Conservation (phyloP, 2,797 vertebrate species). For the Antennarius maculatus region DNA sequence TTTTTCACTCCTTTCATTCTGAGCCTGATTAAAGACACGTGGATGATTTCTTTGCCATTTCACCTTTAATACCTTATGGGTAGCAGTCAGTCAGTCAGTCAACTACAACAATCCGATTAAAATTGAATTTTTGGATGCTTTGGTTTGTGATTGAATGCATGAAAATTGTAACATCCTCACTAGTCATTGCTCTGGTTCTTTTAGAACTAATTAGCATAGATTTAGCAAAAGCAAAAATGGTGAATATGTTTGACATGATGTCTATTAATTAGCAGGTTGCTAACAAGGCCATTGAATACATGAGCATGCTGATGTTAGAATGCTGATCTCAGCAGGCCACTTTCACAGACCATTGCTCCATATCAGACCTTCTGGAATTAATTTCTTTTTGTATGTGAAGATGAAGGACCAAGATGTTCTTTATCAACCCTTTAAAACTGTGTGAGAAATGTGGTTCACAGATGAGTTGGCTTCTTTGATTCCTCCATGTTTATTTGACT, state of each 20-base stretch:
- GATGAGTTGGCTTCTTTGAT: slow-evolving; percentile 39
- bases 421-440: slow-evolving; percentile 21
- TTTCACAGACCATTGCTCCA: not conserved
- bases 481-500: slow-evolving; percentile 48
- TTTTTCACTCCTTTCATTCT: not conserved
- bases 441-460: slow-evolving; percentile 18
- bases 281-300: too few species aligned
- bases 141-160: too few species aligned
- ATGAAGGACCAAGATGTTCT: slow-evolving; percentile 4
- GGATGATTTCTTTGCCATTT: not conserved
- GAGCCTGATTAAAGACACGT: not conserved
- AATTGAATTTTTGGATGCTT: too few species aligned
- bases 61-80: not conserved
- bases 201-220: too few species aligned
- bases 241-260: too few species aligned
- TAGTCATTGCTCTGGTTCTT: too few species aligned
- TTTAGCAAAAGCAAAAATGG: too few species aligned
- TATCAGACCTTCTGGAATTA: not conserved
- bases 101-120: too few species aligned
- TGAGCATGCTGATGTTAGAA: not conserved
- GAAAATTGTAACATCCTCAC: too few species aligned
- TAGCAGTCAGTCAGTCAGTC: not conserved
- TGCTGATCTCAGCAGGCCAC: not conserved
- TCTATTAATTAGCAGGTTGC: too few species aligned
- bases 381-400: not conserved